Evolutionary conservation across 2,797 vertebrate species (phyloP).

Genomic region (Paguma larvata): DNA sequence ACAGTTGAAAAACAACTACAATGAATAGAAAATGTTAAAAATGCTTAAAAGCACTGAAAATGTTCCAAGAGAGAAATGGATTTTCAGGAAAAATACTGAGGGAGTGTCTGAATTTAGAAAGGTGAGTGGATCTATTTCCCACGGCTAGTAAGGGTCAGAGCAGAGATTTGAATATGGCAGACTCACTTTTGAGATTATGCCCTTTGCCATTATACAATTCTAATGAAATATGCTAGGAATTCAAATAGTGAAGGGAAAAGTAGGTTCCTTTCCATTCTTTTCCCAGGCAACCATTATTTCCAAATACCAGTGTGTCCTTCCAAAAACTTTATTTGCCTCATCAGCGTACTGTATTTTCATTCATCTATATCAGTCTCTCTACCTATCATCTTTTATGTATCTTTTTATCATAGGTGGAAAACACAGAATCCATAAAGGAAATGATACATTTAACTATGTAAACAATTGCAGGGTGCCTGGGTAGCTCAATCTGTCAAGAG

Average conservation of each 20-base stretch:
- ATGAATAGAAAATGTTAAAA: conserved; percentile 22
- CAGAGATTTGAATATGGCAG: not conserved
- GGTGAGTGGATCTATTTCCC: not conserved
- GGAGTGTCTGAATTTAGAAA: not conserved
- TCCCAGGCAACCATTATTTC: not conserved
- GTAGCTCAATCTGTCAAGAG: too few relatives aligned
- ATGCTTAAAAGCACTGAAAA: not conserved
- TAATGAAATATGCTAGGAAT: not conserved
- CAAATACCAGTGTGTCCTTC: not conserved
- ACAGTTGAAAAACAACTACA: not conserved
- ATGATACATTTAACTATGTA: not conserved
- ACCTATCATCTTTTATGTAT: not conserved
- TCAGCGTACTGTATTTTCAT: not conserved
- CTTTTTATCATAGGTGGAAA: not conserved
- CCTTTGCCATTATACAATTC: not conserved
- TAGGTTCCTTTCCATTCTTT: not conserved
- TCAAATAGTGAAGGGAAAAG: not conserved
- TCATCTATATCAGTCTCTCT: not conserved
- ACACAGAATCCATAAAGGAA: not conserved
- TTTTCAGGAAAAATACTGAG: not conserved
- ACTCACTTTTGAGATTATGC: not conserved
- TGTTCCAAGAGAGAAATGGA: not conserved
- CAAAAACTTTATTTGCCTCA: not conserved
- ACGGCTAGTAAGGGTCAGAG: not conserved
- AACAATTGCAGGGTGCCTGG: too few relatives aligned